phyloP scores from a whole-genome alignment of 2,113 vertebrate species.

The Mustelus asterias region DNA sequence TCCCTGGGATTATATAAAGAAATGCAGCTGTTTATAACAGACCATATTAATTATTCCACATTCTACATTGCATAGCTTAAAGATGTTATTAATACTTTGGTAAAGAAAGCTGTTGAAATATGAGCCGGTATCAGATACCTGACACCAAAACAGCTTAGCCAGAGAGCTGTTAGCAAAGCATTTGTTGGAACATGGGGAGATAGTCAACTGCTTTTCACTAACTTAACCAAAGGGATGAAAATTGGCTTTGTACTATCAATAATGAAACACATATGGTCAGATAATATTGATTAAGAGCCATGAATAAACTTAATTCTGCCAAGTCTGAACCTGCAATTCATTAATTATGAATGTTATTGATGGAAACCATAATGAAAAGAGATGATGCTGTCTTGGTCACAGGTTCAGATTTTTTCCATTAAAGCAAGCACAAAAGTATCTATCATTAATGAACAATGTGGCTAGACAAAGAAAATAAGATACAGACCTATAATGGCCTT shows the following conservation, averaged over 20 bases:
- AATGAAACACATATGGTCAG: constrained; percentile 39
- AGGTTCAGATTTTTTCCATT: constrained; percentile 38
- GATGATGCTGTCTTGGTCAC: constrained; percentile 39
- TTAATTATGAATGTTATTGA: constrained; percentile 40
- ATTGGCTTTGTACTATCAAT: constrained; percentile 38
- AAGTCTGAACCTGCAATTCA: constrained; percentile 40
- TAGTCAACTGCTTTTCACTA: constrained; percentile 38
- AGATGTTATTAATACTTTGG: constrained; percentile 36
- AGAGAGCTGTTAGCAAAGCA: constrained; percentile 7
- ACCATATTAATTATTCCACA: constrained; percentile 31
- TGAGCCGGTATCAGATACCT: background rate
- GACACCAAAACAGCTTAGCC: constrained; percentile 34
- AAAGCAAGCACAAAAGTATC: constrained; percentile 37
- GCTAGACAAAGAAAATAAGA: constrained; percentile 38
- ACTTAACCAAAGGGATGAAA: constrained; percentile 38
- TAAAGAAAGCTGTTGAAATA: constrained; percentile 29
- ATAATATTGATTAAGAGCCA: constrained; percentile 39
- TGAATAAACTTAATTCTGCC: constrained; percentile 39
- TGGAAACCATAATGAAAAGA: constrained; percentile 40
- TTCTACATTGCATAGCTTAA: constrained; percentile 28
- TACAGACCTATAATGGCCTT: constrained; percentile 36
- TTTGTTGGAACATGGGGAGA: constrained; percentile 17
- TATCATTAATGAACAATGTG: constrained; percentile 38
- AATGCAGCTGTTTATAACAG: constrained; percentile 33
- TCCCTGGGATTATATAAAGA: constrained; percentile 20